Evolutionary conservation across 2,113 vertebrate species (phyloP), one percentile per base, ranked within the genome.

Genomic region (Monarcha castaneiventris): DNA sequence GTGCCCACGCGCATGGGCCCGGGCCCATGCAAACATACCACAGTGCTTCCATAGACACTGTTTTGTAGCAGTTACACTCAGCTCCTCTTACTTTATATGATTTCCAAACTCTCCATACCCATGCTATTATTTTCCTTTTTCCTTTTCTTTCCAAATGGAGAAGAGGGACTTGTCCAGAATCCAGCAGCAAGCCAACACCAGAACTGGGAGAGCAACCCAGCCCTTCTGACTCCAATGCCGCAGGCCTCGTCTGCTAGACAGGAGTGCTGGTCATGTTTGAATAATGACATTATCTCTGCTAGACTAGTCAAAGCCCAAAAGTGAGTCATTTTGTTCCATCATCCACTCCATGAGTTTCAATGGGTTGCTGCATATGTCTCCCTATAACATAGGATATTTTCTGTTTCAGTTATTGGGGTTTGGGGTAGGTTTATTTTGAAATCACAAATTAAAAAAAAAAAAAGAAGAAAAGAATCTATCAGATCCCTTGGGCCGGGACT

Each of bases 1-100:
- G 5, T 95, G 94, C 85, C 88, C 86, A 94, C 39, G 7, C 21
- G 2, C 18, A 30, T 83, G 79, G 92, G 82, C 85, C 74, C 35
- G 59, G 63, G 85, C 75, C 74, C 90, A 54, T 90, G 78, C 90
- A 97, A 94, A 93, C 83, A 88, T 88, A 84, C 67, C 79, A 71
- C 85, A 83, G 51, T 39, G 72, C 55, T 93, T 88, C 79, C 83
- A 80, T 35, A 88, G 86, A 68, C 85, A 52, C 59, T 58, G 51
- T 15, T 87, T 19, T 68, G 51, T 69, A 91, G 67, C 66, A 73
- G 11, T 49, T 79, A 35, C 54, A 48, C 55, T 94, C 76, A 55
- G 52, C 9, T 90, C 17, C 49, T 75, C 78, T 92, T n/a, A 44
- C 44, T 75, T 94, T 56, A 72, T 44, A 74, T 23, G 37, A 88